These are phyloP conservation scores for Edolisoma coerulescens DNA, from an alignment of 2,113 vertebrate species.

Conservation along the genomic window DNA sequence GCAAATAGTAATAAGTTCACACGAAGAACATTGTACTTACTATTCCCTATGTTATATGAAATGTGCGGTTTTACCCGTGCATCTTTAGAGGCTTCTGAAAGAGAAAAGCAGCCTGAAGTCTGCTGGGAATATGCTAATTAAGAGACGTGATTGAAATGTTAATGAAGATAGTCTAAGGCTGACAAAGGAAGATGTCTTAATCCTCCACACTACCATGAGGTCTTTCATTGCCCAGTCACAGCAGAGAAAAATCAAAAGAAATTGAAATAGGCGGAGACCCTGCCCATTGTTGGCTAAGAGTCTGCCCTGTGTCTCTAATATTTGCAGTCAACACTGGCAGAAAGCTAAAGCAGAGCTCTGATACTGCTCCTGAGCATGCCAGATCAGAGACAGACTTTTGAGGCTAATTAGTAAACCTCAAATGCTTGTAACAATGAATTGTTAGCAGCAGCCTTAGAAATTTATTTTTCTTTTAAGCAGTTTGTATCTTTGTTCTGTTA, in stretches of 20 bases:
- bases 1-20: not conserved
- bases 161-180: not conserved
- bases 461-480: conserved; percentile 19
- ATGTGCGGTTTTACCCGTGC: not conserved
- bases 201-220: not conserved
- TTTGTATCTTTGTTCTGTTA: not conserved
- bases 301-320: not conserved
- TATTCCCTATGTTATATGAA: not conserved
- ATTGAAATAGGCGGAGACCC: not conserved
- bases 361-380: not conserved
- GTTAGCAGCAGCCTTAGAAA: not conserved
- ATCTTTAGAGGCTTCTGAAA: not conserved
- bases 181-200: conserved; percentile 28
- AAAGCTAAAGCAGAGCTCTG: not conserved
- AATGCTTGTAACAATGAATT: not conserved
- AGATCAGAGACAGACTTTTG: not conserved
- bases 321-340: not conserved
- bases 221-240: not conserved
- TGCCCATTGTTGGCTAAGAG: not conserved
- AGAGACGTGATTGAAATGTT: conserved; percentile 11
- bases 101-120: not conserved
- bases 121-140: conserved; percentile 36
- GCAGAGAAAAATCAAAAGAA: not conserved
- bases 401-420: conserved; percentile 32
- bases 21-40: not conserved